A percentile compares a stretch with the other conserved stretches of the same genome.
phyloP scores from a whole-genome alignment of 2,888 invertebrate genomes.

The Prenolepis imparis region DNA sequence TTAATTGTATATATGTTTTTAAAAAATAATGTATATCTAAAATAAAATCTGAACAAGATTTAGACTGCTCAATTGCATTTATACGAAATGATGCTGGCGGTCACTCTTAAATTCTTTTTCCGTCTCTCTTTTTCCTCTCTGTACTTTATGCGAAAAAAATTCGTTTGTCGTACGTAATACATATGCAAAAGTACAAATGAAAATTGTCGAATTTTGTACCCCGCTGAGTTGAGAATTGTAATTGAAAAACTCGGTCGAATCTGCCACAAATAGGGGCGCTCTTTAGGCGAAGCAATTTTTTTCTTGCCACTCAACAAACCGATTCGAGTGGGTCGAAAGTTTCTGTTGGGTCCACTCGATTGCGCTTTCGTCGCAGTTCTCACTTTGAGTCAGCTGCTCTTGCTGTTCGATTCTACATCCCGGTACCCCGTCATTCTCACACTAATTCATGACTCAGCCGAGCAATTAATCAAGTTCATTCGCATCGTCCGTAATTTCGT shows the following conservation, averaged over 20 bases:
- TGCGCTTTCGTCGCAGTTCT: slow-evolving; percentile 27
- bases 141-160: neutral
- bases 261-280: slow-evolving; percentile 47
- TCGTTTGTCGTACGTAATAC: neutral
- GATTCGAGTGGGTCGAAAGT: slow-evolving; percentile 66
- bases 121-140: neutral
- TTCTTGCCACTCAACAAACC: slow-evolving; percentile 65
- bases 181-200: neutral
- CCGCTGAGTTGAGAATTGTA: slow-evolving; percentile 11
- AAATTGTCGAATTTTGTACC: neutral
- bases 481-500: slow-evolving; percentile 72
- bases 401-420: slow-evolving; percentile 51
- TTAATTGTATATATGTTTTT: neutral
- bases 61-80: neutral
- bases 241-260: slow-evolving; percentile 58
- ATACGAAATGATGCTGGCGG: neutral
- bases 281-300: slow-evolving; percentile 66
- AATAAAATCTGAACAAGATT: neutral
- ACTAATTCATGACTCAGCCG: slow-evolving; percentile 78
- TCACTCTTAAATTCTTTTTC: neutral
- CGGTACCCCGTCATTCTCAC: slow-evolving; percentile 67
- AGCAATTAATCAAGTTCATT: slow-evolving; percentile 81
- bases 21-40: neutral
- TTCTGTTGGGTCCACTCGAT: slow-evolving; percentile 58
- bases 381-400: slow-evolving; percentile 29